Conservation (phyloP, 2,888 invertebrate species). For the Himalopsyche japonica region DNA sequence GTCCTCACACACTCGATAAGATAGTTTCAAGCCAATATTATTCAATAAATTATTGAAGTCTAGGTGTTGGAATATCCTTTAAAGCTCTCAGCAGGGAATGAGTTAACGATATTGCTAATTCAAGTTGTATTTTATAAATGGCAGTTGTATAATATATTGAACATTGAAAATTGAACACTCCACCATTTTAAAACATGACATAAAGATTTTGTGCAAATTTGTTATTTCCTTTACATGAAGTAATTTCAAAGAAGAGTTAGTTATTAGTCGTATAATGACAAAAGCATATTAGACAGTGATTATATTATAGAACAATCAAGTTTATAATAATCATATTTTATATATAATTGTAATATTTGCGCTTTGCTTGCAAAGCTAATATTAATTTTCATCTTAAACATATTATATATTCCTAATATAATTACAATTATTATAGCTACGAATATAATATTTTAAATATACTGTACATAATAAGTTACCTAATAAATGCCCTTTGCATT, state of each 20-base stretch:
- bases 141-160: too few relatives aligned
- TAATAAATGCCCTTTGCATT: constrained; percentile 28
- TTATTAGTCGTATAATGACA: constrained; percentile 20
- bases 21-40: too few relatives aligned
- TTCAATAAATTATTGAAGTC: too few relatives aligned
- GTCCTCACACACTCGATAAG: too few relatives aligned
- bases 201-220: background rate
- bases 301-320: background rate
- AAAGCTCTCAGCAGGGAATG: too few relatives aligned
- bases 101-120: too few relatives aligned
- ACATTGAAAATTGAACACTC: constrained; percentile 1
- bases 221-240: background rate
- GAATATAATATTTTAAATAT: constrained; percentile 20
- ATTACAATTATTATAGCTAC: constrained; percentile 14
- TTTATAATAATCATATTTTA: background rate
- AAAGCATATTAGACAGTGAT: constrained; percentile 15
- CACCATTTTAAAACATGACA: constrained; percentile 5
- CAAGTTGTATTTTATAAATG: too few relatives aligned
- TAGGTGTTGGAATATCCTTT: too few relatives aligned
- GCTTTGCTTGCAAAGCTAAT: background rate
- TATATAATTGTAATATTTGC: constrained; percentile 7
- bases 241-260: constrained; percentile 9
- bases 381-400: constrained; percentile 6
- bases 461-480: constrained; percentile 34
- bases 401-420: background rate